These are phyloP conservation scores for Leptopilina boulardi DNA, from an alignment of 1,140 invertebrate species.

Conservation along the genomic window DNA sequence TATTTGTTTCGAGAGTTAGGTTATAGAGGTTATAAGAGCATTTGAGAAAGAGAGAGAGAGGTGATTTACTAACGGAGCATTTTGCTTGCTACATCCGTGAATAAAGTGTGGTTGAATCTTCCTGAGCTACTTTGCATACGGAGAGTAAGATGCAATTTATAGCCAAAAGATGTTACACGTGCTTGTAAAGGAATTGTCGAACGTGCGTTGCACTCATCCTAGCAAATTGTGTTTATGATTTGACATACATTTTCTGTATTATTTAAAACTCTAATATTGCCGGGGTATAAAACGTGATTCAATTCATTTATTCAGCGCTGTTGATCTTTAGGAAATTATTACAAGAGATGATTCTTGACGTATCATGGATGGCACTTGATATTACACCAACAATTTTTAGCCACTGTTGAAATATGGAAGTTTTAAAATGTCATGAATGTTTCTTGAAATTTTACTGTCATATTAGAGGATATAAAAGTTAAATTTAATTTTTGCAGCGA, in stretches of 20 bases:
- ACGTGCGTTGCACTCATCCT: conserved; percentile 13
- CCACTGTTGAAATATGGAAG: conserved; percentile 2
- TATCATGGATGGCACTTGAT: conserved; percentile 14
- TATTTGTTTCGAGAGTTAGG: background rate
- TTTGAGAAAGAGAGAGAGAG: conserved; percentile 6
- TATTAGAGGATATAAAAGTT: background rate
- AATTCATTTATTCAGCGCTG: background rate
- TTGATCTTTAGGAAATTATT: conserved; percentile 7
- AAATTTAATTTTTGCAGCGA: no score
- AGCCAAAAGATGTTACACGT: conserved; percentile 5
- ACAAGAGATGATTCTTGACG: conserved; percentile 8
- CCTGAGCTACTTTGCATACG: background rate
- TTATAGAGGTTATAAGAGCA: background rate
- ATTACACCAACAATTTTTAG: background rate
- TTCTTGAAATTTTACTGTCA: background rate
- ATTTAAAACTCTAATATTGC: background rate
- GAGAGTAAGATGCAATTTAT: conserved; percentile 16
- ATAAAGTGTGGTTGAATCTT: background rate
- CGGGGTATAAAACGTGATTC: background rate
- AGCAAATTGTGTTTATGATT: conserved; percentile 8
- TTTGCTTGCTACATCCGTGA: conserved; percentile 26
- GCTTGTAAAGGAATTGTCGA: background rate
- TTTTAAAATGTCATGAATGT: conserved; percentile 11
- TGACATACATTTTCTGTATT: background rate
- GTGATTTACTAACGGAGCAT: conserved; percentile 33